phyloP scores from a whole-genome alignment of 2,797 vertebrate genomes.

The Anguilla marmorata region DNA sequence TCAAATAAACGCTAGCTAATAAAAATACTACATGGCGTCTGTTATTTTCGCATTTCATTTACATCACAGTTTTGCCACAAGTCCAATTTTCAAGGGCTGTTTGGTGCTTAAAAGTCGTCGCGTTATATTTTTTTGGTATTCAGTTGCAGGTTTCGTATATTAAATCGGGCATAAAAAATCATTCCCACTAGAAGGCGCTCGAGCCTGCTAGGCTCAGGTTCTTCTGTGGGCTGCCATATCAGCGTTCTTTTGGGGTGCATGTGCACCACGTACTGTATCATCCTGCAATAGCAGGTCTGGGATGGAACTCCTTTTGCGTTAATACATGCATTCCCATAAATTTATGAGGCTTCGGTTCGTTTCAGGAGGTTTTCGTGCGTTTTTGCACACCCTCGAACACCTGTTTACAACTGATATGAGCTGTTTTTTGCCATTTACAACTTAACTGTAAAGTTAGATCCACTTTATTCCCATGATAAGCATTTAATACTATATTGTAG shows the following conservation, averaged over 20 bases:
- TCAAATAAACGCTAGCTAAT: not conserved
- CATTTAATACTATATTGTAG: not conserved
- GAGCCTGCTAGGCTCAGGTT: constrained; percentile 22
- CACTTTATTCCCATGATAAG: not conserved
- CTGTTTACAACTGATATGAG: not conserved
- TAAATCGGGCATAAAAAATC: constrained; percentile 25
- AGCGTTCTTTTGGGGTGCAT: not conserved
- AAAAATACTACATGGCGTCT: not conserved
- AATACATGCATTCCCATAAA: not conserved
- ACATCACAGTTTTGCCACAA: not conserved
- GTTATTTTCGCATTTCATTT: not conserved
- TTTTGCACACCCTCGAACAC: not conserved
- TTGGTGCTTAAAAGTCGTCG: not conserved
- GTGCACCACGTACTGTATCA: not conserved
- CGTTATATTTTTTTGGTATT: not conserved
- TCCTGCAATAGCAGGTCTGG: not conserved
- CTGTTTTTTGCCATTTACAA: not conserved
- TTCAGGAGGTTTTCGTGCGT: not conserved
- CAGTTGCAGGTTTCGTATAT: not conserved
- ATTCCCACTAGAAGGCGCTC: constrained; percentile 50
- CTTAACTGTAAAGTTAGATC: not conserved
- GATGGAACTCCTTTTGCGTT: not conserved
- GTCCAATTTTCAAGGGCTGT: not conserved
- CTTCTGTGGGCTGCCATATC: not conserved
- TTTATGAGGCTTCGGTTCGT: not conserved